Percentiles rank a stretch among this genome's conserved stretches.
Conservation (phyloP, 2,888 invertebrate genomes). For the Leucania comma region DNA sequence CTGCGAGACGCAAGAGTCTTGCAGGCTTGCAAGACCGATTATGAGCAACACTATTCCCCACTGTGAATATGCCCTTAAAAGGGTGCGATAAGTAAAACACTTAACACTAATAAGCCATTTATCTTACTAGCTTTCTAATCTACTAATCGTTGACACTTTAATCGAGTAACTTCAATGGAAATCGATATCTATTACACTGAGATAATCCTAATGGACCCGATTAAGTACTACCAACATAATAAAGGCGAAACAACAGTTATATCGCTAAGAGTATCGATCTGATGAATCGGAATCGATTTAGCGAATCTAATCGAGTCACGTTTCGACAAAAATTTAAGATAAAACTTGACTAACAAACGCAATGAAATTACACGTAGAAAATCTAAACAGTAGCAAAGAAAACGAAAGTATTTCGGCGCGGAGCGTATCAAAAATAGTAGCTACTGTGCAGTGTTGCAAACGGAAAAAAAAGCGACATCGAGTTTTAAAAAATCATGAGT, state of each 20-base stretch:
- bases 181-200: conserved; percentile 37
- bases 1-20: no score
- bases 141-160: conserved; percentile 41
- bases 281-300: conserved; percentile 39
- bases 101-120: conserved; percentile 52
- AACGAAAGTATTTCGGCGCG: conserved; percentile 56
- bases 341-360: conserved; percentile 8
- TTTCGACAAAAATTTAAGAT: conserved; percentile 25
- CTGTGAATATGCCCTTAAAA: conserved; percentile 18
- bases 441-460: conserved; percentile 46
- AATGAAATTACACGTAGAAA: conserved; percentile 23
- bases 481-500: conserved; percentile 54
- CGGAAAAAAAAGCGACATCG: conserved; percentile 36
- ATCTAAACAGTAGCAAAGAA: conserved; percentile 42
- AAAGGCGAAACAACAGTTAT: conserved; percentile 44
- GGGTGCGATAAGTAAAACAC: conserved; percentile 33
- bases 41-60: conserved; percentile 2
- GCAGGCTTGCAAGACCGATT: no score
- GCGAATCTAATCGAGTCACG: conserved; percentile 54
- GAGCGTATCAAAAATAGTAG: conserved; percentile 60
- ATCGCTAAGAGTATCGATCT: conserved; percentile 28
- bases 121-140: conserved; percentile 51
- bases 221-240: conserved; percentile 25
- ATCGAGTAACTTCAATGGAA: conserved; percentile 47
- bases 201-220: conserved; percentile 54